These are phyloP conservation scores for Gallinago paraguaiae DNA, from an alignment of 2,113 vertebrate species.

Conservation along the genomic window DNA sequence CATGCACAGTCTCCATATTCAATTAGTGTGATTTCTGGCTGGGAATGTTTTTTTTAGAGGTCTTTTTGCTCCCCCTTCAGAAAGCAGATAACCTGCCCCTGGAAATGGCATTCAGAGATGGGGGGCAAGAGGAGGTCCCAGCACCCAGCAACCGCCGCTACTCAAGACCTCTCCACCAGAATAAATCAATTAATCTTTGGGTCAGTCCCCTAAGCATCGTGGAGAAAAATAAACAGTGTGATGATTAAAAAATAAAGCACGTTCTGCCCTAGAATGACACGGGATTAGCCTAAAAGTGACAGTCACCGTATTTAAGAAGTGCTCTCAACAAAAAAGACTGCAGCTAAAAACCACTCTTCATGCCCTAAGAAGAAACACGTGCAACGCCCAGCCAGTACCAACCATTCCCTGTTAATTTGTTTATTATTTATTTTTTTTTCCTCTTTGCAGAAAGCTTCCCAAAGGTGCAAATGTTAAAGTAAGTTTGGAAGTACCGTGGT, in stretches of 20 bases:
- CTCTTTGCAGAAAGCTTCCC: not conserved
- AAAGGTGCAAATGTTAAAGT: not conserved
- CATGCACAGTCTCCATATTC: not conserved
- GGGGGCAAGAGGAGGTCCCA: not conserved
- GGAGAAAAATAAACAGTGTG: not conserved
- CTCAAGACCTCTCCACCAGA: not conserved
- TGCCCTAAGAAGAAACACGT: fast-evolving
- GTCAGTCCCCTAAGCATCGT: not conserved
- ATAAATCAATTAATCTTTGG: not conserved
- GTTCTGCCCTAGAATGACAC: not conserved
- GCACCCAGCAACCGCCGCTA: too few species aligned
- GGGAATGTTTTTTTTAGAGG: not conserved
- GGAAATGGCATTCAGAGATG: not conserved
- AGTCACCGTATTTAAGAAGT: not conserved
- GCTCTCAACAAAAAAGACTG: not conserved
- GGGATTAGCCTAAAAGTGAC: not conserved
- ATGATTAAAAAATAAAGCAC: not conserved
- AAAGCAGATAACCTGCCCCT: not conserved
- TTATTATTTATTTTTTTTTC: not conserved
- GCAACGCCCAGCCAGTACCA: not conserved
- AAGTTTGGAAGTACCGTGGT: conserved; percentile 82
- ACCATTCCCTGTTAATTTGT: fast-evolving
- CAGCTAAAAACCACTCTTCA: fast-evolving
- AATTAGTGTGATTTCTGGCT: not conserved
- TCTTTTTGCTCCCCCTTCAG: not conserved